Conservation (phyloP, 1,140 invertebrate genomes). For the Yoshiicerus persimilis region DNA sequence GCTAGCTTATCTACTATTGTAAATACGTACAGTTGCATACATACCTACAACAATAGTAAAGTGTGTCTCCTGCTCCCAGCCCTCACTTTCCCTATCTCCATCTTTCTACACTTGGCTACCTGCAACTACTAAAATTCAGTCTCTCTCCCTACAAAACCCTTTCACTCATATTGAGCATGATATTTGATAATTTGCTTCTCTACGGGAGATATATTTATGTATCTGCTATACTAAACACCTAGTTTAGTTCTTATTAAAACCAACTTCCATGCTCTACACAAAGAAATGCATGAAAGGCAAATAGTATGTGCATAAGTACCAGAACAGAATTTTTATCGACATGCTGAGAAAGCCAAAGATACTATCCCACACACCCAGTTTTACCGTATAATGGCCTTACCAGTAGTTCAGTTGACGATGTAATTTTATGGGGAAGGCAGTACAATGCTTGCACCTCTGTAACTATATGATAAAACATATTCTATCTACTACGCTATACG, state of each 20-base stretch:
- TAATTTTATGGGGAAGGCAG: neutral
- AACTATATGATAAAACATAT: neutral
- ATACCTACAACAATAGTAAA: no score
- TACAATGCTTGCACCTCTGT: neutral
- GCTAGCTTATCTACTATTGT: neutral
- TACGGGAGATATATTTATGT: neutral
- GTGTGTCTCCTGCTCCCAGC: neutral
- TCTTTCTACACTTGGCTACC: neutral
- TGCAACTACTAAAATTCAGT: neutral
- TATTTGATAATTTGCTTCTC: neutral
- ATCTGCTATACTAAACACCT: neutral
- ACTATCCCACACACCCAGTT: neutral
- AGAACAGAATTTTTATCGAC: neutral
- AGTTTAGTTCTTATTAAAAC: neutral
- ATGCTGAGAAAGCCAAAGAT: neutral
- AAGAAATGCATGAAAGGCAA: neutral
- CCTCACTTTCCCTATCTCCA: neutral
- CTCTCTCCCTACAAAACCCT: neutral
- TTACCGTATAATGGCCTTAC: neutral
- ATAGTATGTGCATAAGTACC: neutral
- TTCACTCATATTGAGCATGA: constrained; percentile 4
- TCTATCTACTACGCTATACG: neutral
- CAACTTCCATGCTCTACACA: neutral
- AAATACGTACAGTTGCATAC: neutral
- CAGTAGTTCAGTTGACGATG: neutral